Evolutionary conservation across 2,888 invertebrate genomes (phyloP), one percentile per base, ranked within the genome.

Genomic region (Stenodema calcarata): DNA sequence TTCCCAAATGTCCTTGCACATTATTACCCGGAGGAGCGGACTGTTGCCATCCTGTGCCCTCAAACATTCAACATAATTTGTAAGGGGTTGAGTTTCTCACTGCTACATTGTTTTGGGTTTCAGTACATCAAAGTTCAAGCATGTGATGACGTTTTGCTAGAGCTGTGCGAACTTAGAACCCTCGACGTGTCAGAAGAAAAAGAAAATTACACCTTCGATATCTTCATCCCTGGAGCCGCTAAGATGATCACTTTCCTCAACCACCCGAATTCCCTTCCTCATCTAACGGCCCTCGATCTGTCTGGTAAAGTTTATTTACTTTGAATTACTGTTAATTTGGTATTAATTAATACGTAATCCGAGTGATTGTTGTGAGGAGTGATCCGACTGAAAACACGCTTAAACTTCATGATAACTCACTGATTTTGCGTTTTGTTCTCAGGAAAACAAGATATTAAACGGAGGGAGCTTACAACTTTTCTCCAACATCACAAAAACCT

Each of bases 231-330:
- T 35, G 90, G 90, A 87, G 87, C 83, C 1, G 91, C 91, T 44
- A 91, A 91, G 88, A 91, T 92, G 88, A 90, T 91, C 82, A 91
- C 92, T 88, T 90, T 94, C 84, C 90, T 94, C 86, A 91, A 92
- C 89, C 90, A 91, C 87, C 90, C 91, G 28, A 90, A 92, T 87
- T 91, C 91, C 87, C 92, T 94, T 89, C 93, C 94, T 69, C 91
- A 93, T 89, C 91, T 95, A 73, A 91, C 91, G 35, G 93, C 93
- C 41, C 90, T 95, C 87, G 95, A 95, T 91, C 92, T 95, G 86
- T 95, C 94, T 85, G 93, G 94, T 92, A 89, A 69, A 16, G 14
- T 44, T 42, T 78, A 3, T 47, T 12, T 47, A 9, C 12, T 47
- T n/a, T 28, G 28, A 7, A 23, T 73, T 23, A n/a, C 23, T 73